A percentile compares a stretch with the other conserved stretches of the same genome.
These are phyloP conservation scores for Sarcophaga carnaria DNA, from an alignment of 2,888 invertebrate genomes.

Conservation along the genomic window DNA sequence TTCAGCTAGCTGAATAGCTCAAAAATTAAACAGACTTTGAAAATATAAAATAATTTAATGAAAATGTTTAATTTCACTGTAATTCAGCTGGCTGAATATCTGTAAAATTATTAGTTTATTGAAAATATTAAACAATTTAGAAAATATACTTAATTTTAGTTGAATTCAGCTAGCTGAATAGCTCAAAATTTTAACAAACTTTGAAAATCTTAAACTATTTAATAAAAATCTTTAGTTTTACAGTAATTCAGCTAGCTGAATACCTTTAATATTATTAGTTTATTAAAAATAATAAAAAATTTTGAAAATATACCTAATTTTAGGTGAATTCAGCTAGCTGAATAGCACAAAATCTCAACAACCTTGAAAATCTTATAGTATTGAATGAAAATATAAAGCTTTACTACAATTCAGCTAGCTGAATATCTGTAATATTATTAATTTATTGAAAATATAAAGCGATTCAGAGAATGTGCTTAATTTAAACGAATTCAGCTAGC, in stretches of 20 bases:
- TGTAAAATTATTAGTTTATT: background rate
- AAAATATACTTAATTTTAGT: background rate
- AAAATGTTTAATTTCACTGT: background rate
- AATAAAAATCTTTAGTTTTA: background rate
- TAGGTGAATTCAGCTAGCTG: background rate
- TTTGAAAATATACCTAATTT: too few relatives aligned
- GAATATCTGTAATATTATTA: background rate
- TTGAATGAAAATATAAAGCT: background rate
- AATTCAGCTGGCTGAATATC: slow-evolving; percentile 38
- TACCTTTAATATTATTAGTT: background rate
- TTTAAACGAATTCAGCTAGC: slow-evolving; percentile 19
- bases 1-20: slow-evolving; percentile 1
- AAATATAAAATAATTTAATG: background rate
- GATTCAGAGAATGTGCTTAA: too few relatives aligned
- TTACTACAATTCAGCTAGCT: slow-evolving; percentile 26
- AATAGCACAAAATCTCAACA: too few relatives aligned
- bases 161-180: slow-evolving; percentile 10
- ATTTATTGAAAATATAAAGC: too few relatives aligned
- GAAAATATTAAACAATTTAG: background rate
- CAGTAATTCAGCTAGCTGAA: slow-evolving; percentile 36
- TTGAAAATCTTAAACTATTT: background rate
- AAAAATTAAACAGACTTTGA: too few relatives aligned
- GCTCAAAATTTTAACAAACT: accelerated
- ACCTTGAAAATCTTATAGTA: too few relatives aligned
- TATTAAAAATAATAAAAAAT: background rate